phyloP scores from a whole-genome alignment of 1,140 invertebrate species.

The Drosophila neocordata region DNA sequence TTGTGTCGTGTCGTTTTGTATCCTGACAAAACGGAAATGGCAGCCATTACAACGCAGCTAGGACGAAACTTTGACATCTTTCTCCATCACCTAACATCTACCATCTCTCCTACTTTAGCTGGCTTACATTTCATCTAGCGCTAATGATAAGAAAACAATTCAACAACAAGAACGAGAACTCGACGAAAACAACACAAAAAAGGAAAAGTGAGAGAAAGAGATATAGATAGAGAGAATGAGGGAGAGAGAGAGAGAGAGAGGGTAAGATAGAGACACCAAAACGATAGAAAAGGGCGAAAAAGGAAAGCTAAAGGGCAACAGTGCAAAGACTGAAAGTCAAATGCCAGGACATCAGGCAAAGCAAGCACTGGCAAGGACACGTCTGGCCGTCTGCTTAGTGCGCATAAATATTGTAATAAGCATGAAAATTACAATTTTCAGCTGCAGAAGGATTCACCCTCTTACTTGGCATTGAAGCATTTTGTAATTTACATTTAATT shows the following conservation, averaged over 20 bases:
- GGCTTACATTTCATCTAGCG: constrained; percentile 23
- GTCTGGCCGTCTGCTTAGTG: constrained; percentile 11
- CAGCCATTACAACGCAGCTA: constrained; percentile 10
- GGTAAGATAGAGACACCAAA: neutral
- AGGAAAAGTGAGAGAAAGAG: neutral
- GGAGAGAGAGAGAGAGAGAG: neutral
- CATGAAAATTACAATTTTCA: constrained; percentile 71
- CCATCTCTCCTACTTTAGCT: neutral
- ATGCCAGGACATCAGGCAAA: constrained; percentile 16
- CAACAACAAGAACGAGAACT: constrained; percentile 17
- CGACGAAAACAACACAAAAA: neutral
- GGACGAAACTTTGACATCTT: constrained; percentile 14
- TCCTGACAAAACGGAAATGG: constrained; percentile 14
- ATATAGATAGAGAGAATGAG: neutral
- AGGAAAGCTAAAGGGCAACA: neutral
- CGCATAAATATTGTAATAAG: constrained; percentile 65
- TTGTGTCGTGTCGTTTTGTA: constrained; percentile 3
- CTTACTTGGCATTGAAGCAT: constrained; percentile 56
- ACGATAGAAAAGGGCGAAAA: neutral
- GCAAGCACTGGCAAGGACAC: constrained; percentile 9
- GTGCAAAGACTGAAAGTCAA: constrained; percentile 13
- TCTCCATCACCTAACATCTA: neutral
- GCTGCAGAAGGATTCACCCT: constrained; percentile 39
- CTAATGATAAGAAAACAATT: constrained; percentile 36
- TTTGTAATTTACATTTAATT: constrained; percentile 76